Conservation (phyloP, 2,797 vertebrate species). For the Triplophysa bombifrons region DNA sequence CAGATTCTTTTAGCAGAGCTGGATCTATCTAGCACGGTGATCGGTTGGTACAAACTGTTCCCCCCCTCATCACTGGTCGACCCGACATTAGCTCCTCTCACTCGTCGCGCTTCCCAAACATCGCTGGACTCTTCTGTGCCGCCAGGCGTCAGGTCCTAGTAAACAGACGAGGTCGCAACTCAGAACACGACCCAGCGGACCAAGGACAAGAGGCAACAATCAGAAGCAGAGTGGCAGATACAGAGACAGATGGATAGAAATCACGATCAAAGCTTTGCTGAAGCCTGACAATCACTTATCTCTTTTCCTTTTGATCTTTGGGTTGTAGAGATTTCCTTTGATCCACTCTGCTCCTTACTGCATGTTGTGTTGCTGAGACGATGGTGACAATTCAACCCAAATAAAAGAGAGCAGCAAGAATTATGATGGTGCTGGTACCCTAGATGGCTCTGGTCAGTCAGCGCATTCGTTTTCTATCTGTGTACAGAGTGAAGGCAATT, state of each 20-base stretch:
- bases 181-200: slow-evolving; percentile 64
- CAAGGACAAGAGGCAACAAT: slow-evolving; percentile 74
- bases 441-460: slow-evolving; percentile 53
- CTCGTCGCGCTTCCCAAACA: slow-evolving; percentile 95
- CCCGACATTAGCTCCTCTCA: slow-evolving; percentile 95
- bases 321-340: slow-evolving; percentile 61
- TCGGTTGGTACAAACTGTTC: slow-evolving; percentile 99
- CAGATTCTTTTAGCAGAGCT: slow-evolving; percentile 98
- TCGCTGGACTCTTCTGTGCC: slow-evolving; percentile 97
- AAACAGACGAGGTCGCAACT: slow-evolving; percentile 62
- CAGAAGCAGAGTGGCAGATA: slow-evolving; percentile 78
- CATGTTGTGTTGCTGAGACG: slow-evolving; percentile 60
- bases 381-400: slow-evolving; percentile 47
- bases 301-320: slow-evolving; percentile 60
- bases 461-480: slow-evolving; percentile 47
- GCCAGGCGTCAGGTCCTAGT: slow-evolving; percentile 92
- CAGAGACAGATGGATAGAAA: slow-evolving; percentile 53
- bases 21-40: slow-evolving; percentile 97
- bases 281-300: slow-evolving; percentile 98
- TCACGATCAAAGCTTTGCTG: slow-evolving; percentile 85
- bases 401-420: slow-evolving; percentile 44
- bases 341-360: slow-evolving; percentile 65
- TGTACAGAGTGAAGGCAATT: slow-evolving; percentile 43
- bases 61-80: slow-evolving; percentile 98
- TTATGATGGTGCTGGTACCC: slow-evolving; percentile 44